phyloP scores from a whole-genome alignment of 23 tunicate genomes.

The Pegea sp. region DNA sequence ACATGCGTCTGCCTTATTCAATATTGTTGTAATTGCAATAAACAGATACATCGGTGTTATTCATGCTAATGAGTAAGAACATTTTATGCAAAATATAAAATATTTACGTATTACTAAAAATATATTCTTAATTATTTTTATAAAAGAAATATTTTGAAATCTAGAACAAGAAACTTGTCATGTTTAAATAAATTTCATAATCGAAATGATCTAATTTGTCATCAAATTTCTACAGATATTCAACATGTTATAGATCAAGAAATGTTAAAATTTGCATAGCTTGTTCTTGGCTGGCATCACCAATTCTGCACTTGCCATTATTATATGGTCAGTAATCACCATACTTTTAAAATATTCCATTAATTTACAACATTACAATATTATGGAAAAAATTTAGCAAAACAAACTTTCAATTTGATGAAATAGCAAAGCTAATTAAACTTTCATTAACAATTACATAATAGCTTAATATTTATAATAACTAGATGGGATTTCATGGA shows the following conservation, averaged over 20 bases:
- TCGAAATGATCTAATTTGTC: background rate
- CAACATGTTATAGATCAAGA: conserved; percentile 25
- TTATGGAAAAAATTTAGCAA: too few relatives aligned
- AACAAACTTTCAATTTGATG: too few relatives aligned
- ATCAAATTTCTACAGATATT: conserved; percentile 18
- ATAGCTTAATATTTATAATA: too few relatives aligned
- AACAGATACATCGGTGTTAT: conserved; percentile 85
- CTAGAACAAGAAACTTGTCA: too few relatives aligned
- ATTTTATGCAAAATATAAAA: background rate
- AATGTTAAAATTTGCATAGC: conserved; percentile 33
- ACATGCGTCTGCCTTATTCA: conserved; percentile 39
- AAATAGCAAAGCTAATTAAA: too few relatives aligned
- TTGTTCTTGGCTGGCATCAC: conserved; percentile 54
- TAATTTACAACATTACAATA: too few relatives aligned
- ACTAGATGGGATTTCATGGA: background rate
- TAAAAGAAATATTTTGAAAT: too few relatives aligned
- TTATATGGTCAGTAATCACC: conserved; percentile 36
- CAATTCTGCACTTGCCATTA: conserved; percentile 43
- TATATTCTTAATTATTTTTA: background rate
- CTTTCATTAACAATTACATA: too few relatives aligned
- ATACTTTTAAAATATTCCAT: too few relatives aligned
- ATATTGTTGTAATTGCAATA: conserved; percentile 64
- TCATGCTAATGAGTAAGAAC: conserved; percentile 28
- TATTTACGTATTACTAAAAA: background rate
- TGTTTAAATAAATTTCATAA: too few relatives aligned